These are phyloP conservation scores for Albula goreensis DNA, from an alignment of 2,113 vertebrate genomes.

Conservation along the genomic window DNA sequence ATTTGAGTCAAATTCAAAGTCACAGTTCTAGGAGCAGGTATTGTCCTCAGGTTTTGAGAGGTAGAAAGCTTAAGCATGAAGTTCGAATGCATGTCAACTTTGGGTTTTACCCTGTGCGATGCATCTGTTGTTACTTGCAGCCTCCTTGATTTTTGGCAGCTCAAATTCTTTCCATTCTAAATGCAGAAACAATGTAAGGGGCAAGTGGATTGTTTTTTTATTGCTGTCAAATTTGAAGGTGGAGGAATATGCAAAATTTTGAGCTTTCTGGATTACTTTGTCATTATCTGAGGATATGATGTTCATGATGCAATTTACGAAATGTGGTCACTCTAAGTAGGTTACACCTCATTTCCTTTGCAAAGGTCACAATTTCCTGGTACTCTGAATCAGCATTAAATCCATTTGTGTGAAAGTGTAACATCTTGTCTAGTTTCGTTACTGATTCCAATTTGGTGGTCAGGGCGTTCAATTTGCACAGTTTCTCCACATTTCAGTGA, in stretches of 20 bases:
- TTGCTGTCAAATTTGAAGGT: not conserved
- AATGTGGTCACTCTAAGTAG: not conserved
- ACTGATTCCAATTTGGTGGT: not conserved
- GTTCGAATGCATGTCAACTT: too few species aligned
- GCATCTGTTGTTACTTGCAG: too few species aligned
- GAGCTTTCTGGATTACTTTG: not conserved
- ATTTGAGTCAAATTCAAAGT: too few species aligned
- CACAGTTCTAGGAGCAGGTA: too few species aligned
- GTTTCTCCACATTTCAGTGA: not conserved
- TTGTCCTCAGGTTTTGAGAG: too few species aligned
- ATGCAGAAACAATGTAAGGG: too few species aligned
- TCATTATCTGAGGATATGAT: not conserved
- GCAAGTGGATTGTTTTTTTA: not conserved
- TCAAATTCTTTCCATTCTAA: too few species aligned
- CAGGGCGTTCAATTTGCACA: not conserved
- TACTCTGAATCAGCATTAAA: not conserved
- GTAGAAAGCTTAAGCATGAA: too few species aligned
- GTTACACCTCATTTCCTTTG: not conserved
- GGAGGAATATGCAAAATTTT: not conserved
- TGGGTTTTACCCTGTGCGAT: too few species aligned
- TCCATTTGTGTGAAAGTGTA: not conserved
- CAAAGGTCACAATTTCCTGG: not conserved
- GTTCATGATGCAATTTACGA: not conserved
- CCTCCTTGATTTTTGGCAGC: too few species aligned
- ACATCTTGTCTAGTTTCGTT: slow-evolving; percentile 19